A percentile compares a stretch with the other conserved stretches of the same genome.
phyloP scores from a whole-genome alignment of 1,140 invertebrate genomes.

The Cotesia glomerata region DNA sequence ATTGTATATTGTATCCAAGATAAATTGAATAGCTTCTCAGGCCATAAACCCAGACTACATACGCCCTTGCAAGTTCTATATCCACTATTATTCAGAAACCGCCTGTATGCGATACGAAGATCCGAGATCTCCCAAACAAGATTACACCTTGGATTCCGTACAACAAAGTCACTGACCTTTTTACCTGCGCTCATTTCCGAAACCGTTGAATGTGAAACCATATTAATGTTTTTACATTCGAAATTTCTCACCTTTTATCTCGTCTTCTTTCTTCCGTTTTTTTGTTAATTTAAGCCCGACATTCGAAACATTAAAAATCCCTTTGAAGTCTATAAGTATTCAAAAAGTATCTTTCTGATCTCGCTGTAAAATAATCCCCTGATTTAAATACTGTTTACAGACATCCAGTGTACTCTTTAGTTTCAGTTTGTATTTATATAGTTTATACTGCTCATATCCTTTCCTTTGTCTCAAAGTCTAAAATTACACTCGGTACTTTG shows the following conservation, averaged over 20 bases:
- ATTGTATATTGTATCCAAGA: no score
- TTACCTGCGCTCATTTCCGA: neutral
- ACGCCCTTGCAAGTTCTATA: no score
- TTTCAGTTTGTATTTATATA: neutral
- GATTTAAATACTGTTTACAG: neutral
- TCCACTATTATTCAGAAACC: no score
- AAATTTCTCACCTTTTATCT: no score
- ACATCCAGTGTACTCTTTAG: neutral
- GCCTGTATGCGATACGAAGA: neutral
- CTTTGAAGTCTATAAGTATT: no score
- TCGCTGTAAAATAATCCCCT: neutral
- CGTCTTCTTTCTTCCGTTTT: no score
- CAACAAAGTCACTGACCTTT: conserved; percentile 49
- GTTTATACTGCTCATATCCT: neutral
- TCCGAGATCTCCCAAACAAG: conserved; percentile 41
- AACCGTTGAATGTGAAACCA: neutral
- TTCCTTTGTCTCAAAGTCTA: no score
- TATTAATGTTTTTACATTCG: no score
- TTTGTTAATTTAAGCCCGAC: no score
- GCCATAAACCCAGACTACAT: no score
- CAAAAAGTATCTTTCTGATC: neutral
- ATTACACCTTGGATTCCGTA: conserved; percentile 38
- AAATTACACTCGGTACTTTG: neutral
- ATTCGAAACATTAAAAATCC: no score
- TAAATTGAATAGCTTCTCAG: no score